phyloP scores from a whole-genome alignment of 2,797 vertebrate species.

The Alosa sapidissima region DNA sequence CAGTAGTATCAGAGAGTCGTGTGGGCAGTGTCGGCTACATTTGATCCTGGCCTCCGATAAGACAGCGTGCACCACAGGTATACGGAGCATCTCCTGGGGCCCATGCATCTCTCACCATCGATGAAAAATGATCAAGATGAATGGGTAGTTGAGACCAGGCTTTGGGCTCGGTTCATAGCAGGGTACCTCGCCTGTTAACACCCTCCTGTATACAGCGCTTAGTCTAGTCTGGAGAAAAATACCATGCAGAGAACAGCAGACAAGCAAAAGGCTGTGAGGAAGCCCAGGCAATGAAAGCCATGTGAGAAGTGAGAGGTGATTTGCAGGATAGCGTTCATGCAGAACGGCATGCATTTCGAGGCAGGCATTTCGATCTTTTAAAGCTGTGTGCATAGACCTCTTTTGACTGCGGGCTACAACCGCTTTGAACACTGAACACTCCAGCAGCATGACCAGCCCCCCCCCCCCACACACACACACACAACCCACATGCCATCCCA shows the following conservation, averaged over 20 bases:
- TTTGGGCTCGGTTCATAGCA: neutral
- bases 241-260: neutral
- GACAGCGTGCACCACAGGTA: neutral
- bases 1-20: neutral
- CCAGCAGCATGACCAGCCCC: neutral
- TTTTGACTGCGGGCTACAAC: neutral
- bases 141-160: neutral
- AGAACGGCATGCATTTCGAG: neutral
- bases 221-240: neutral
- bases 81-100: neutral
- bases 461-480: neutral
- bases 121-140: constrained; percentile 3
- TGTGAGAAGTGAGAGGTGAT: neutral
- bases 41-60: constrained; percentile 9
- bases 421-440: constrained; percentile 25
- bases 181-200: neutral
- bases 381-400: constrained; percentile 11
- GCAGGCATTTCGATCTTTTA: constrained; percentile 3
- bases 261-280: neutral
- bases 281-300: neutral
- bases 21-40: neutral
- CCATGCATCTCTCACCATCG: neutral
- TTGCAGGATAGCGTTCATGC: neutral
- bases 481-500: neutral
- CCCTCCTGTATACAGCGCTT: neutral